phyloP scores from a whole-genome alignment of 2,113 vertebrate genomes.

The Lipophrys pholis region DNA sequence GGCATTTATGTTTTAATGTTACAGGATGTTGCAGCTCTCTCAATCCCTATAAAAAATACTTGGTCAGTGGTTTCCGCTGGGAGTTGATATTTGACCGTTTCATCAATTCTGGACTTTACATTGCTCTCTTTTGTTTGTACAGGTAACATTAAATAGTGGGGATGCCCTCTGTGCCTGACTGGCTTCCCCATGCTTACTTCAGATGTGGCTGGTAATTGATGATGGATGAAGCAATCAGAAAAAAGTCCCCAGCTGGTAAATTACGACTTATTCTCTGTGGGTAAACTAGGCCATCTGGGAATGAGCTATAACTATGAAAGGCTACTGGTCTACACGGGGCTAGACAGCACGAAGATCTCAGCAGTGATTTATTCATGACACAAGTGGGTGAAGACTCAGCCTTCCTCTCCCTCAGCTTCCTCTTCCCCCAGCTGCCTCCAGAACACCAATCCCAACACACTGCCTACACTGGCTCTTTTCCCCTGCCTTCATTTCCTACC shows the following conservation, averaged over 20 bases:
- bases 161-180: conserved; percentile 36
- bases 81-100: not conserved
- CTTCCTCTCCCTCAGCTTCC: conserved; percentile 40
- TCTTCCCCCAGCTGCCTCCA: conserved; percentile 38
- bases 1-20: conserved; percentile 31
- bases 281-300: conserved; percentile 70
- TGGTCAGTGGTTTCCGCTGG: not conserved
- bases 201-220: conserved; percentile 48
- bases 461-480: conserved; percentile 40
- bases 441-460: conserved; percentile 39
- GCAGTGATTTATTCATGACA: conserved; percentile 79
- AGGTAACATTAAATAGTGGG: conserved; percentile 18
- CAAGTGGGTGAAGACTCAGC: conserved; percentile 65
- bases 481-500: conserved; percentile 48
- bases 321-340: conserved; percentile 44
- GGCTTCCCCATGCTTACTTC: conserved; percentile 17
- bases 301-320: conserved; percentile 57
- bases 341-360: conserved; percentile 62
- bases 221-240: conserved; percentile 67
- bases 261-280: conserved; percentile 58
- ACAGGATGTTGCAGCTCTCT: not conserved
- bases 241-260: conserved; percentile 66
- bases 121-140: conserved; percentile 2
- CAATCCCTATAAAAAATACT: not conserved
- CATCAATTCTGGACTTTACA: conserved; percentile 5